phyloP scores from a whole-genome alignment of 2,888 invertebrate genomes.

The Chymomyza procnemis region DNA sequence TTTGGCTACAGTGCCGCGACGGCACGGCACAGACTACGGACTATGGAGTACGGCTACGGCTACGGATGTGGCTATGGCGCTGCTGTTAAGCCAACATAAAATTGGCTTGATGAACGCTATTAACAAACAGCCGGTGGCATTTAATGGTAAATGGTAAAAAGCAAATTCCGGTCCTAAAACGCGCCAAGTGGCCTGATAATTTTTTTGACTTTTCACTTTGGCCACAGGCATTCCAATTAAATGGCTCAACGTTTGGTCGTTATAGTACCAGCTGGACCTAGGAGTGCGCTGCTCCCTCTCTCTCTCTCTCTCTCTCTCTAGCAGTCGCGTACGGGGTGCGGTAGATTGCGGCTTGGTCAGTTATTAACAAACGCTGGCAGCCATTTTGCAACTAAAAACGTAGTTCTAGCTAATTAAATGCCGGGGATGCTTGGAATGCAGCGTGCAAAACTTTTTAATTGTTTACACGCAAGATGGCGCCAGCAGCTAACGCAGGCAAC shows the following conservation, averaged over 20 bases:
- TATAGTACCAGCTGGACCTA: not conserved
- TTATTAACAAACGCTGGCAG: constrained; percentile 3
- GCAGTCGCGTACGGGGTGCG: not conserved
- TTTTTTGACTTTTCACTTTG: constrained; percentile 7
- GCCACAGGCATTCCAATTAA: constrained; percentile 65
- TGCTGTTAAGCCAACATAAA: constrained; percentile 44
- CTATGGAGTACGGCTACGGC: no score
- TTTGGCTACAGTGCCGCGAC: no score
- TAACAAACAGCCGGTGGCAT: constrained; percentile 47
- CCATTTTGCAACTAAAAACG: constrained; percentile 8
- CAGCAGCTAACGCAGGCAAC: constrained; percentile 34
- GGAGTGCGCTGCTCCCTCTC: no score
- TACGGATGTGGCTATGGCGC: constrained; percentile 59
- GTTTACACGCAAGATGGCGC: constrained; percentile 66
- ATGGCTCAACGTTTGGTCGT: constrained; percentile 35
- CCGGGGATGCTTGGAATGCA: constrained; percentile 46
- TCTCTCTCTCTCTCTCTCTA: not conserved
- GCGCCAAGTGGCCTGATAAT: constrained; percentile 5
- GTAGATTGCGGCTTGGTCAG: not conserved
- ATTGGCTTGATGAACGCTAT: constrained; percentile 41
- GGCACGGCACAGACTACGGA: no score
- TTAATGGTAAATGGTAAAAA: constrained; percentile 7
- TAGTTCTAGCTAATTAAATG: constrained; percentile 59
- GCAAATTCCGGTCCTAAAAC: not conserved
- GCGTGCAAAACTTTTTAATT: constrained; percentile 66